phyloP scores from a whole-genome alignment of 1,140 invertebrate species.

The Trichonephila clavipes region DNA sequence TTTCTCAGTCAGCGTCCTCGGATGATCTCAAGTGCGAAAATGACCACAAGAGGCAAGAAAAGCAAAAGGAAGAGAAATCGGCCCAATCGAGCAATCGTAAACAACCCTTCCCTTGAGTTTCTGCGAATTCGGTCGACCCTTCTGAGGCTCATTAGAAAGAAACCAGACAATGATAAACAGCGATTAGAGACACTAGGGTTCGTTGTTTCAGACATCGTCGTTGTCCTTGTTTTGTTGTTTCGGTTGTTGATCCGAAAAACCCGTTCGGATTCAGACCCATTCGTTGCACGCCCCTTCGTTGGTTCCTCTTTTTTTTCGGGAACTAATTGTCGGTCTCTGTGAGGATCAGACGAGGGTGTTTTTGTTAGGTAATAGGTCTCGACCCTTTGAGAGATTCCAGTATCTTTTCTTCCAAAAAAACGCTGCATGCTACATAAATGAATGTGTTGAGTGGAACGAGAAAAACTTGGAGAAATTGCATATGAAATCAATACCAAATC shows the following conservation, averaged over 20 bases:
- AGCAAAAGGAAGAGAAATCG: not conserved
- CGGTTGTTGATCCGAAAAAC: constrained; percentile 1
- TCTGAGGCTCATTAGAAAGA: not conserved
- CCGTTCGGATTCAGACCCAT: not conserved
- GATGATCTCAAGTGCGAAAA: not conserved
- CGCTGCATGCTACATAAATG: too few species aligned
- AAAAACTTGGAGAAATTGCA: too few species aligned
- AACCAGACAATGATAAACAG: constrained; percentile 2
- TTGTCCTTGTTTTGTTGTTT: not conserved
- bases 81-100: too few species aligned
- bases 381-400: too few species aligned
- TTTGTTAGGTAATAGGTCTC: too few species aligned
- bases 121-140: not conserved
- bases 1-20: not conserved
- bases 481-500: too few species aligned
- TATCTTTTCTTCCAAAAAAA: too few species aligned
- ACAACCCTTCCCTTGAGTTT: not conserved
- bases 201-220: not conserved
- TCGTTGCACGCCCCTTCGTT: not conserved
- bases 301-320: not conserved
- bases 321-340: not conserved
- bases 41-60: not conserved
- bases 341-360: too few species aligned
- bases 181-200: not conserved
- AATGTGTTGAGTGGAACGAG: too few species aligned